Evolutionary conservation across 2,888 invertebrate species (phyloP).

Genomic region (Pristionchus maxplancki): DNA sequence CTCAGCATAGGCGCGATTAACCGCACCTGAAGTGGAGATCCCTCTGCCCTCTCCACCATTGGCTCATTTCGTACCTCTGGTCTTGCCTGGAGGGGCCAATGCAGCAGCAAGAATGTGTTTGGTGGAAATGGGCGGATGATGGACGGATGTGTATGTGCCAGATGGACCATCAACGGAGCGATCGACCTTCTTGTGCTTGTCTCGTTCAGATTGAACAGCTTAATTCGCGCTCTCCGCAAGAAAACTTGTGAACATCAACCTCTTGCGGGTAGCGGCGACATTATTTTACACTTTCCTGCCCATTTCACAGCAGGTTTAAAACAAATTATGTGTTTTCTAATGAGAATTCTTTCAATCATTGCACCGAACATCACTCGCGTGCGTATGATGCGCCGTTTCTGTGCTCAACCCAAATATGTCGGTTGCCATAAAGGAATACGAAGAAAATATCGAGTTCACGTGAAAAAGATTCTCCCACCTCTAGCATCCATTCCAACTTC

Average conservation of each 20-base stretch:
- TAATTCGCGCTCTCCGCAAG: constrained; percentile 52
- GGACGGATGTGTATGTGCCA: constrained; percentile 8
- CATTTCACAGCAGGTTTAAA: too few species aligned
- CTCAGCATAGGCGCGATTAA: constrained; percentile 63
- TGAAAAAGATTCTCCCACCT: too few species aligned
- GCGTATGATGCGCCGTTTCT: too few species aligned
- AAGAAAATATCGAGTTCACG: too few species aligned
- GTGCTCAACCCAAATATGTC: too few species aligned
- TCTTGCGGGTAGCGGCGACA: too few species aligned
- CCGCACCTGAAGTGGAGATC: constrained; percentile 53
- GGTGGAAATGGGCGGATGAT: neutral
- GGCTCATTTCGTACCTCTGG: constrained; percentile 18
- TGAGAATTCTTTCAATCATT: too few species aligned
- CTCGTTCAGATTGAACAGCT: constrained; percentile 71
- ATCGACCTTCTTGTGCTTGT: constrained; percentile 67
- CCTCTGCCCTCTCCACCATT: neutral
- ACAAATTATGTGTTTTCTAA: too few species aligned
- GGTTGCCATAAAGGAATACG: too few species aligned
- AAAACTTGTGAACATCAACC: too few species aligned
- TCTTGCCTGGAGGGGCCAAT: constrained; percentile 51
- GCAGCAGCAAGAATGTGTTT: constrained; percentile 44
- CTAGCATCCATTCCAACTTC: constrained; percentile 70
- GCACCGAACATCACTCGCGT: too few species aligned
- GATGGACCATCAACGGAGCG: neutral
- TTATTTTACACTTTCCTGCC: too few species aligned